phyloP scores from a whole-genome alignment of 2,113 vertebrate species.

The Sitta europaea region DNA sequence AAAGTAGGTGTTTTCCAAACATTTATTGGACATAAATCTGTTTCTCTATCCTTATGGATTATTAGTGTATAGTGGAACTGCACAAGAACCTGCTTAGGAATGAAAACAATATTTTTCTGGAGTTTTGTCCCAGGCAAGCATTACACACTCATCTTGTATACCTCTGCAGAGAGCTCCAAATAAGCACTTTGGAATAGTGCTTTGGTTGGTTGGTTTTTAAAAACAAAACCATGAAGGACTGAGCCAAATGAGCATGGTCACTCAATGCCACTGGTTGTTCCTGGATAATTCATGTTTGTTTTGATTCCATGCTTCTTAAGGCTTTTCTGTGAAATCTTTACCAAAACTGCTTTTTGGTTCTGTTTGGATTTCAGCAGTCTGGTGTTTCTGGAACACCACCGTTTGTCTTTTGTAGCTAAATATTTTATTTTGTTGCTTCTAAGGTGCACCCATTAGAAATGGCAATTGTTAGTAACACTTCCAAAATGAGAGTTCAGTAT shows the following conservation, averaged over 20 bases:
- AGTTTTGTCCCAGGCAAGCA: neutral
- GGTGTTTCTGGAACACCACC: neutral
- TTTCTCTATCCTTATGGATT: neutral
- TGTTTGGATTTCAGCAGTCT: neutral
- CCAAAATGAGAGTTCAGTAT: neutral
- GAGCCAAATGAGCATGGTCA: neutral
- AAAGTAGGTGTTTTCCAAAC: neutral
- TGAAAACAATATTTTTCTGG: neutral
- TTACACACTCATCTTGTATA: neutral
- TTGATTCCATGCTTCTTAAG: neutral
- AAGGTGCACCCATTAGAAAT: neutral
- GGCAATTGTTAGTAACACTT: neutral
- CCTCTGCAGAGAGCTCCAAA: neutral
- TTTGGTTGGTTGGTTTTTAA: neutral
- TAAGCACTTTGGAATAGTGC: neutral
- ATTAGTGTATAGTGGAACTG: neutral
- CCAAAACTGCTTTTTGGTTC: neutral
- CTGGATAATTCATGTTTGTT: neutral
- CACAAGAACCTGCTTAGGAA: neutral
- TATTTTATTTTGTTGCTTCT: neutral
- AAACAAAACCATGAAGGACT: neutral
- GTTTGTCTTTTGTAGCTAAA: neutral
- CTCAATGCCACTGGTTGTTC: neutral
- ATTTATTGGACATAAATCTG: neutral
- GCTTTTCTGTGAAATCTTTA: neutral